Percentiles rank a stretch among this genome's conserved stretches.
Conservation (phyloP, 2,888 invertebrate species). For the Dryobotodes eremita region DNA sequence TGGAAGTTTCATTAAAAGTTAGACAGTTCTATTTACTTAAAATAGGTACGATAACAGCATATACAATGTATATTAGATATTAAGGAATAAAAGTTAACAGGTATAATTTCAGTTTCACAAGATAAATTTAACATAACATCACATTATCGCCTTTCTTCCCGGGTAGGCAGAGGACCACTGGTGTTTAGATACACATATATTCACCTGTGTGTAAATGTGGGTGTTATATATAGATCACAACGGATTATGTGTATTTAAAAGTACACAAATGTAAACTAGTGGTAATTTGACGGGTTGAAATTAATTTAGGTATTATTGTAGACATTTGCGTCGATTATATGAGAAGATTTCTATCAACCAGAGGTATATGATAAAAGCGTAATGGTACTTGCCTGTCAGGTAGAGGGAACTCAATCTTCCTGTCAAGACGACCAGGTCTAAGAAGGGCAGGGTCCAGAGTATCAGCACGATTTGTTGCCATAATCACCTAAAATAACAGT, state of each 20-base stretch:
- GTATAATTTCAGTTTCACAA: not conserved
- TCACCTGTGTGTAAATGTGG: not conserved
- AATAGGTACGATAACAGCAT: not conserved
- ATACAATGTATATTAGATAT: not conserved
- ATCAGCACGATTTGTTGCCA: constrained; percentile 99
- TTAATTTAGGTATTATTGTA: constrained; percentile 3
- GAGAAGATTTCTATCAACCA: not conserved
- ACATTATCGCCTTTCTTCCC: not conserved
- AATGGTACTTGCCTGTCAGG: constrained; percentile 93
- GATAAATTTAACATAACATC: not conserved
- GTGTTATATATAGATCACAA: not conserved
- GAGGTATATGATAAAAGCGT: not conserved
- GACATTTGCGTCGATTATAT: not conserved
- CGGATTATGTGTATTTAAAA: not conserved
- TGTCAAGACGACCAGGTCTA: constrained; percentile 98
- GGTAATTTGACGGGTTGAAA: not conserved
- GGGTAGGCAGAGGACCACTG: not conserved
- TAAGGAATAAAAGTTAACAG: not conserved
- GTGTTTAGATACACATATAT: not conserved
- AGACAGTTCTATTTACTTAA: not conserved
- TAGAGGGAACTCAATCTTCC: constrained; percentile 99
- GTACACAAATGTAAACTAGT: not conserved
- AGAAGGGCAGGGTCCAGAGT: constrained; percentile 99
- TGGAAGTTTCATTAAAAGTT: constrained; percentile 5
- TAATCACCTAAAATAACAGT: constrained; percentile 91